Percentiles rank a stretch among this genome's conserved stretches.
These are phyloP conservation scores for Argentina silus DNA, from an alignment of 2,797 vertebrate genomes.

Conservation along the genomic window DNA sequence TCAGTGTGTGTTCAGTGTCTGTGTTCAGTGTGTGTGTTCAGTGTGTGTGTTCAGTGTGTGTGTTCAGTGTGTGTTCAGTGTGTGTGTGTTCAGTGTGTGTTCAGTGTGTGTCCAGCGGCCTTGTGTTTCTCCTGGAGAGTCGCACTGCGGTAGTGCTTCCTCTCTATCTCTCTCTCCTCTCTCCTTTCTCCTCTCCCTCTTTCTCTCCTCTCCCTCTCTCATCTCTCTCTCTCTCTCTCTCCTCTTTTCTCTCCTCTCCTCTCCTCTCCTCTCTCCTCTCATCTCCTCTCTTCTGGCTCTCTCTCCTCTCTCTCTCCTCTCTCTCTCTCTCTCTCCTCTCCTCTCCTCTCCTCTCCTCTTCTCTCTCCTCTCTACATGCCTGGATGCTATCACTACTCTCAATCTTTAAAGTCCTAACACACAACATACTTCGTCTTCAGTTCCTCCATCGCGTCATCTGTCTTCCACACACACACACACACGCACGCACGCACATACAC, in stretches of 20 bases:
- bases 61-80: conserved; percentile 9
- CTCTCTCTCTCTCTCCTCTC: too few relatives aligned
- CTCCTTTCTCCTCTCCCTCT: too few relatives aligned
- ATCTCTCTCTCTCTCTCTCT: too few relatives aligned
- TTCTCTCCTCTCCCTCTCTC: too few relatives aligned
- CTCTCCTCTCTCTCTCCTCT: too few relatives aligned
- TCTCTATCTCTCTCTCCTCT: too few relatives aligned
- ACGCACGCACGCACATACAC: too few relatives aligned
- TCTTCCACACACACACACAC: too few relatives aligned
- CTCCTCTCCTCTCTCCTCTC: too few relatives aligned
- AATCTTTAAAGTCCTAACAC: conserved; percentile 71
- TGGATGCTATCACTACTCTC: conserved; percentile 48
- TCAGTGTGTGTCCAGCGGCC: conserved; percentile 28
- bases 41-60: conserved; percentile 5
- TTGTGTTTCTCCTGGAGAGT: conserved; percentile 29
- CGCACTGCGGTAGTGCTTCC: conserved; percentile 43
- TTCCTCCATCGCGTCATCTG: conserved; percentile 20
- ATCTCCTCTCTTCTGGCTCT: too few relatives aligned
- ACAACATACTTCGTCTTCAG: conserved; percentile 43
- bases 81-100: conserved; percentile 6
- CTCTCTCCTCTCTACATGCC: conserved; percentile 32
- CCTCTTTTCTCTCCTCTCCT: too few relatives aligned
- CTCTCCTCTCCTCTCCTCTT: too few relatives aligned
- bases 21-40: neutral
- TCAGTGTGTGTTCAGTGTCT: neutral